Percentiles rank a stretch among this genome's conserved stretches.
phyloP scores from a whole-genome alignment of 2,797 vertebrate species.

The Tadarida brasiliensis region DNA sequence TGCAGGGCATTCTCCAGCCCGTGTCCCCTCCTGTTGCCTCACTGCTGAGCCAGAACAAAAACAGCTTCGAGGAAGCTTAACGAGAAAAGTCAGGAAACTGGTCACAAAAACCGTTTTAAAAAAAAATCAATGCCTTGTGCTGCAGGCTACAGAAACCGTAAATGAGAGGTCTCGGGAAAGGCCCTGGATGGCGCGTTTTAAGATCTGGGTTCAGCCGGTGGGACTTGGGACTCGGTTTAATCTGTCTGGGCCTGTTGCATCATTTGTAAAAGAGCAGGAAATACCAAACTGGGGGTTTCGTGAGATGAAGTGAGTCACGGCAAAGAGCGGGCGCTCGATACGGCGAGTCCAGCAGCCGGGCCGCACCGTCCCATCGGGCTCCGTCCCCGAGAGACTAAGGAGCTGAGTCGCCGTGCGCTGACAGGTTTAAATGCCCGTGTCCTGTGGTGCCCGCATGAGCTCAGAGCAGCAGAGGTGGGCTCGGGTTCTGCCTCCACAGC shows the following conservation, averaged over 20 bases:
- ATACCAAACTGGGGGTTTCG: neutral
- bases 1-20: too few relatives aligned
- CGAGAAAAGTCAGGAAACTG: neutral
- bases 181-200: rapidly evolving
- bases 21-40: too few relatives aligned
- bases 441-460: too few relatives aligned
- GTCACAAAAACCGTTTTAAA: neutral
- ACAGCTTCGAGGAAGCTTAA: neutral
- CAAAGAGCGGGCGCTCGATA: rapidly evolving
- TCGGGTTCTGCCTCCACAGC: too few relatives aligned
- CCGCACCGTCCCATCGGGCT: too few relatives aligned
- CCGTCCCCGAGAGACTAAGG: too few relatives aligned
- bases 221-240: neutral
- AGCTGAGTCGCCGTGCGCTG: too few relatives aligned
- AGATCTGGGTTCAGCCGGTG: neutral
- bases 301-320: neutral
- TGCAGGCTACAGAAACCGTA: neutral
- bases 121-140: neutral
- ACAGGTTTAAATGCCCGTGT: too few relatives aligned
- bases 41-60: neutral
- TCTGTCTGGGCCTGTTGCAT: neutral
- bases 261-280: neutral
- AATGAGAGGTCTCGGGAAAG: rapidly evolving
- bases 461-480: too few relatives aligned
- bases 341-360: too few relatives aligned